Base-by-base conservation (phyloP, 2,888 invertebrate genomes). In the Lacanobia wlatinum region DNA sequence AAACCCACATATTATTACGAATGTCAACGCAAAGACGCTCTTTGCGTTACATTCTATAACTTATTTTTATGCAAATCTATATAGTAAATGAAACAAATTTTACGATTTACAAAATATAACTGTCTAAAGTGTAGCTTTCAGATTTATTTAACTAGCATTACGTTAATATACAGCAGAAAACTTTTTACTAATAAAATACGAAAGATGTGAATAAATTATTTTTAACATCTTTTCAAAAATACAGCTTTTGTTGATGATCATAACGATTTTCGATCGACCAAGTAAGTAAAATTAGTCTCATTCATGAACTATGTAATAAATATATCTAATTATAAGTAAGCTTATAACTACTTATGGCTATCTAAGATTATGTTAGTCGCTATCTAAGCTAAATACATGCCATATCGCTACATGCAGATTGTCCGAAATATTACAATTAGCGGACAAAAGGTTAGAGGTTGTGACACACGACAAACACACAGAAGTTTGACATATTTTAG, bases 361-460 rank as follows among this genome's bases (percentile, higher is more conserved):
- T 14, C 55, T 66, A 78, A 56, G 34, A 48, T 65, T 61, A 65
- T 12, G 48, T 83, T 79, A 80, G 52, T 73, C 4, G 16, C 79
- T 48, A 56, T 43, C 70, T 82, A 66, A 50, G 21, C 77, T 65
- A 78, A 28, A 50, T 69, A 74, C 84, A 86, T 82, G 80, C 85
- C 78, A 69, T 6, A 14, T 52, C 34, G 21, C 83, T 80, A 70
- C 84, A 85, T 76, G 79, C 83, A 79, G 21, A 71, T 73, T 73
- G 80, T 86, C 84, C 83, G 76, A 80, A 73, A 78, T 77, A 81
- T 48, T 78, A 66, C 23, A 67, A 71, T 72, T 67, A 86, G 84
- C 85, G 85, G 87, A 91, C 92, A 94, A 94, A 94, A 94, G 94
- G 94, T 94, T 93, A 94, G 94, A 94, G 94, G 94, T 90, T 91